Evolutionary conservation across 2,797 vertebrate genomes (phyloP), one percentile per base, ranked within the genome.

Genomic region (Urosaurus nigricauda): DNA sequence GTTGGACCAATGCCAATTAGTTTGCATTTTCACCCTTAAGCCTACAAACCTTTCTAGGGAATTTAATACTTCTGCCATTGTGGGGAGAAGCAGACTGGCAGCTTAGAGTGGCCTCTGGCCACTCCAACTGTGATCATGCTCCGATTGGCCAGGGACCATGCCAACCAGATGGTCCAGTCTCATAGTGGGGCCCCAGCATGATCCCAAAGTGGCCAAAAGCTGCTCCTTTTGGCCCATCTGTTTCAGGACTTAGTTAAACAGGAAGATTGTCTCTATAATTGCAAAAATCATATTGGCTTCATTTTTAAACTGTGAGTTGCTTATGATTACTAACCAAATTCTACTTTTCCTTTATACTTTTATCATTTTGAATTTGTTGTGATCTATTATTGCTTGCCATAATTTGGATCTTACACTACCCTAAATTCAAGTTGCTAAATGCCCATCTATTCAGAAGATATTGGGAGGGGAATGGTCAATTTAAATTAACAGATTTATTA

Each of bases 231-330:
- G 53, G 2, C 3, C 1, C 53, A 16, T 56, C 68, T 65, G 29
- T 32, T 70, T 12, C 29, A 70, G 32, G 9, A 1, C 29, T 8
- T 70, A n/a, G n/a, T 4, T 51, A 75, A 0, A 0, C 58, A 56
- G 11, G 70, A 77, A 70, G 88, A 13, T 65, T 79, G 56, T 56
- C 32, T 88, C 74, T 79, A 87, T 80, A 71, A 37, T 2, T 63
- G 24, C 47, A 5, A 75, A 32, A 47, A 58, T n/a, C 0, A 0
- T 19, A 65, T 35, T 58, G 3, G 73, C 0, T 0, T 43, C 0
- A 1, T 21, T 78, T 86, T 77, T 88, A 65, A 47, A 17, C 8
- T 81, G 83, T 47, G 77, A 29, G 32, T 60, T 5, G 21, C 9
- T 14, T 56, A 4, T 21, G 17, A 17, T 79, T 8, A 40, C 37